phyloP scores from a whole-genome alignment of 1,140 invertebrate species.

The Cardiocondyla obscurior region DNA sequence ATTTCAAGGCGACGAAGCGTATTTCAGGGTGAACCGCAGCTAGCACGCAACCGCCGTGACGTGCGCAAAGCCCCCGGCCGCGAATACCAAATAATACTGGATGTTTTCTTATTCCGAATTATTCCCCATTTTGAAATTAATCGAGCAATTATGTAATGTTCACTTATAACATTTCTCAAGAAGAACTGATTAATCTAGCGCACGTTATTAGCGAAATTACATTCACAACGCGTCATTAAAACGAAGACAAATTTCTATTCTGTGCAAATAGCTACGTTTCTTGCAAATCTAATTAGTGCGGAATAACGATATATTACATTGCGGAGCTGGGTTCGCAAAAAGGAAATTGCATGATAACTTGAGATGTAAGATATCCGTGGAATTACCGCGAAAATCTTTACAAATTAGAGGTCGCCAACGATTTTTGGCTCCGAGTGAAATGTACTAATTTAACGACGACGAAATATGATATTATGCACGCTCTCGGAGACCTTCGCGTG shows the following conservation, averaged over 20 bases:
- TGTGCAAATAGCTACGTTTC: neutral
- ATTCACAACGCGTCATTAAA: neutral
- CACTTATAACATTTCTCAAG: neutral
- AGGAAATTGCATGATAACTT: constrained; percentile 17
- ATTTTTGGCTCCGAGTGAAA: constrained; percentile 23
- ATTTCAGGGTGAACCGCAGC: constrained; percentile 42
- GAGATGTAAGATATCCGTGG: constrained; percentile 14
- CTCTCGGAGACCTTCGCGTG: constrained; percentile 64
- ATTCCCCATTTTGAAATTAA: neutral
- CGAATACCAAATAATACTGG: constrained; percentile 28
- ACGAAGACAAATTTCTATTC: neutral
- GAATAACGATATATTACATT: neutral
- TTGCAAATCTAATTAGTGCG: neutral
- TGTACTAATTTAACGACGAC: constrained; percentile 42
- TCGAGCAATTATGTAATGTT: neutral
- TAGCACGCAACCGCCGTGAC: constrained; percentile 25
- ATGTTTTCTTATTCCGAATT: neutral
- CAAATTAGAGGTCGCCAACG: constrained; percentile 20
- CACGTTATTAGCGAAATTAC: neutral
- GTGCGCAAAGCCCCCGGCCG: neutral
- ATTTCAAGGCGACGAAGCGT: constrained; percentile 54
- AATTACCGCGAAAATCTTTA: neutral
- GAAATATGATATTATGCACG: constrained; percentile 32
- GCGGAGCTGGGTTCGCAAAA: neutral
- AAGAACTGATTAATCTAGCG: neutral